Evolutionary conservation across 2,797 vertebrate genomes (phyloP).

Genomic region (Mus caroli): DNA sequence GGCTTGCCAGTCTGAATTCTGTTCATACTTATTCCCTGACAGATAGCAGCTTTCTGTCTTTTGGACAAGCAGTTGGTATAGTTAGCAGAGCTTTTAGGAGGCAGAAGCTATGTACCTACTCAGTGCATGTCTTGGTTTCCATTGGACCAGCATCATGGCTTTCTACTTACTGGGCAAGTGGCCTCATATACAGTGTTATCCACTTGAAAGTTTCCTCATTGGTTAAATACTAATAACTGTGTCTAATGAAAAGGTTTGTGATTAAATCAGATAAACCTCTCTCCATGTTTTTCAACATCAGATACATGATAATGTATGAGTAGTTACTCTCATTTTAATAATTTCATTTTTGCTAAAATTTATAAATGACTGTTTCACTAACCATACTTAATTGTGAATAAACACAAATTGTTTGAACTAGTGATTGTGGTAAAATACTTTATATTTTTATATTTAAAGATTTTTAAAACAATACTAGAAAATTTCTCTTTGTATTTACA

Average conservation of each 20-base stretch:
- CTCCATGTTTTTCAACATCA: not conserved
- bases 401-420: not conserved
- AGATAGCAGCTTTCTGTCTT: not conserved
- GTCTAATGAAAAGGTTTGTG: not conserved
- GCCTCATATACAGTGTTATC: not conserved
- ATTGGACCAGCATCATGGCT: not conserved
- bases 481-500: not conserved
- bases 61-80: not conserved
- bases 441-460: slow-evolving; percentile 25
- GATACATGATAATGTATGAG: not conserved
- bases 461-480: slow-evolving; percentile 1
- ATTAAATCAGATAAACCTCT: slow-evolving; percentile 37
- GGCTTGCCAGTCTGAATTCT: not conserved
- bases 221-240: not conserved
- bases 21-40: not conserved
- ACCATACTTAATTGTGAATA: not conserved
- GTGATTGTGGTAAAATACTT: not conserved
- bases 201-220: slow-evolving; percentile 40
- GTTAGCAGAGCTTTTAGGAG: not conserved
- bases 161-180: not conserved
- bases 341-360: slow-evolving; percentile 6
- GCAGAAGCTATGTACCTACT: not conserved
- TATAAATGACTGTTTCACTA: not conserved
- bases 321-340: slow-evolving; percentile 1
- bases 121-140: not conserved